Conservation (phyloP, 2,797 vertebrate genomes). For the Melanotaenia maccullochi region DNA sequence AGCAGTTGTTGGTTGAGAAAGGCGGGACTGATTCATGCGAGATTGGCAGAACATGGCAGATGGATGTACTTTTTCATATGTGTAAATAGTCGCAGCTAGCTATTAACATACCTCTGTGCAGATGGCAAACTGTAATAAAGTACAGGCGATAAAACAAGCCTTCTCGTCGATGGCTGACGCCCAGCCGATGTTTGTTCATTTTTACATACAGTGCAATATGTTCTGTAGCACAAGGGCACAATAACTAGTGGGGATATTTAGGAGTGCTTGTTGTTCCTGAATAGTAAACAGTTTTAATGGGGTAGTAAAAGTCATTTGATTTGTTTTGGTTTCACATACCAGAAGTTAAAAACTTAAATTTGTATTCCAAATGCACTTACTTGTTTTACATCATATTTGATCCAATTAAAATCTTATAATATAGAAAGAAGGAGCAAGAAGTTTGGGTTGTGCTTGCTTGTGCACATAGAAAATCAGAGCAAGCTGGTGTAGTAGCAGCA, state of each 20-base stretch:
- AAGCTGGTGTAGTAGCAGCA: conserved; percentile 39
- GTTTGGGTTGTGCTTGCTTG: conserved; percentile 17
- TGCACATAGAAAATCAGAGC: conserved; percentile 36
- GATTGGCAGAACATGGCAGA: conserved; percentile 85
- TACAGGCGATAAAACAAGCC: conserved; percentile 85
- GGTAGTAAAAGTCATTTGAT: conserved; percentile 74
- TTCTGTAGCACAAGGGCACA: conserved; percentile 81
- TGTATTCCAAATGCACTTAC: conserved; percentile 38
- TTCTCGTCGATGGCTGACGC: conserved; percentile 74
- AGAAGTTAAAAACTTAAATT: conserved; percentile 64
- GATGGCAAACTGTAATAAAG: conserved; percentile 89
- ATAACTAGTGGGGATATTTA: conserved; percentile 82
- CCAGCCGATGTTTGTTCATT: conserved; percentile 82
- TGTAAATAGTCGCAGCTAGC: conserved; percentile 85
- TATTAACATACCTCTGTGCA: conserved; percentile 87
- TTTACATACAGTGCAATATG: conserved; percentile 85
- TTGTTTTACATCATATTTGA: conserved; percentile 40
- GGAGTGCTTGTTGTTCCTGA: conserved; percentile 79
- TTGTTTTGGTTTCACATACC: conserved; percentile 59
- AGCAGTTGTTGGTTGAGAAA: conserved; percentile 86
- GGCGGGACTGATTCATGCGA: conserved; percentile 87
- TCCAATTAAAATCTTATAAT: conserved; percentile 10
- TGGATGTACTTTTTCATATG: conserved; percentile 88
- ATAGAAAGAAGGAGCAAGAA: not conserved
- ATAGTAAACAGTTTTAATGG: conserved; percentile 81